These are phyloP conservation scores for Champsocephalus esox DNA, from an alignment of 2,797 vertebrate species.

Conservation along the genomic window DNA sequence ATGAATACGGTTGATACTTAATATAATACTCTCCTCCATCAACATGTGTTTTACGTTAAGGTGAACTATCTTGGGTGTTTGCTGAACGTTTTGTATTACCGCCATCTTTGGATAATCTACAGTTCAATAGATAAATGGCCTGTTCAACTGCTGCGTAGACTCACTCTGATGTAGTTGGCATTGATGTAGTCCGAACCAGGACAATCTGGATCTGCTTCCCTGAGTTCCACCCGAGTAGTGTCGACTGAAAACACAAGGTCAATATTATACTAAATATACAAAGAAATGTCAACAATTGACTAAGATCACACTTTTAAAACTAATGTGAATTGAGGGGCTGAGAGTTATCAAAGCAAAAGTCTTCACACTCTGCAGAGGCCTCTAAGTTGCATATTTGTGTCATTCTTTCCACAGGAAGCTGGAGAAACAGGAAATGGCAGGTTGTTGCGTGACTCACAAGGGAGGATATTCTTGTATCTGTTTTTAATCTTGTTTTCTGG, in stretches of 20 bases:
- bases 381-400: conserved; percentile 58
- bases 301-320: conserved; percentile 11
- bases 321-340: conserved; percentile 15
- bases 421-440: conserved; percentile 74
- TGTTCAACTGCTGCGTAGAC: conserved; percentile 14
- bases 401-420: conserved; percentile 81
- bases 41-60: not conserved
- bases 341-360: conserved; percentile 33
- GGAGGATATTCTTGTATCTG: conserved; percentile 94
- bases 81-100: not conserved
- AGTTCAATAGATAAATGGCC: not conserved
- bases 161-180: conserved; percentile 92
- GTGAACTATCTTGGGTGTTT: not conserved
- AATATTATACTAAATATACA: conserved; percentile 15
- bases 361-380: conserved; percentile 31
- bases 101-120: not conserved
- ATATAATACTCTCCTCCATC: no score
- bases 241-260: conserved; percentile 82
- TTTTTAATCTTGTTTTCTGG: conserved; percentile 92
- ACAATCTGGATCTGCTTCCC: conserved; percentile 81
- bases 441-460: conserved; percentile 85
- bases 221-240: conserved; percentile 87
- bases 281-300: conserved; percentile 12
- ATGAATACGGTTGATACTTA: not conserved
- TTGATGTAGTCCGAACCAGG: conserved; percentile 91